Percentiles rank a stretch among this genome's conserved stretches.
phyloP scores from a whole-genome alignment of 1,140 invertebrate species.

The Lepidotrigona ventralis region DNA sequence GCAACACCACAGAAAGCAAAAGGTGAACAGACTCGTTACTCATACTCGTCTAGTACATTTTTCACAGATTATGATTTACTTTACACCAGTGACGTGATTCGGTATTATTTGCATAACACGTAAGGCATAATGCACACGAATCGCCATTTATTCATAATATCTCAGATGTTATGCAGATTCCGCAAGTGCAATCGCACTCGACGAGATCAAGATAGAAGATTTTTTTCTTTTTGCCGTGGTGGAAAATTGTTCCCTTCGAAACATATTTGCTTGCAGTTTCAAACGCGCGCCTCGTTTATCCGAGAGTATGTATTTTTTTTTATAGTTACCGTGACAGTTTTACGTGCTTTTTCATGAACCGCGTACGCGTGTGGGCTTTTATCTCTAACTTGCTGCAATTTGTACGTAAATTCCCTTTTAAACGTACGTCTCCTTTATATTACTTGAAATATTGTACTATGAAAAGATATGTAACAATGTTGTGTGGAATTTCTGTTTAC shows the following conservation, averaged over 20 bases:
- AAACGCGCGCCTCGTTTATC: background rate
- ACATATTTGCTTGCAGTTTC: background rate
- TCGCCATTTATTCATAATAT: slow-evolving; percentile 32
- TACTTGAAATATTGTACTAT: background rate
- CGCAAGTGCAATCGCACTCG: background rate
- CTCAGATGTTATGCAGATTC: slow-evolving; percentile 46
- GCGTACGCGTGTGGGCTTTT: background rate
- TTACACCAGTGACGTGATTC: background rate
- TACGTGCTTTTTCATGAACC: background rate
- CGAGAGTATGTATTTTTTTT: background rate
- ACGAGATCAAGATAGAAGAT: slow-evolving; percentile 24
- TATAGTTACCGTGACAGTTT: background rate
- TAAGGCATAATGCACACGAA: slow-evolving; percentile 25
- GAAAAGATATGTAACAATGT: background rate
- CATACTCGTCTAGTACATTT: background rate
- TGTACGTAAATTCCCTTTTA: background rate
- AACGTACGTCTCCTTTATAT: background rate
- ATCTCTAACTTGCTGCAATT: background rate
- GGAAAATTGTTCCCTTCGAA: background rate
- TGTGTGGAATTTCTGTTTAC: background rate
- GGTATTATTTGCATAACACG: slow-evolving; percentile 29
- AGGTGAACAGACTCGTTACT: background rate
- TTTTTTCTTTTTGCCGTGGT: slow-evolving; percentile 22
- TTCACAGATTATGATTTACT: slow-evolving; percentile 28
- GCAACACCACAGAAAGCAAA: no score